Base-by-base conservation (phyloP, 2,888 invertebrate genomes). In the Alitta virens region DNA sequence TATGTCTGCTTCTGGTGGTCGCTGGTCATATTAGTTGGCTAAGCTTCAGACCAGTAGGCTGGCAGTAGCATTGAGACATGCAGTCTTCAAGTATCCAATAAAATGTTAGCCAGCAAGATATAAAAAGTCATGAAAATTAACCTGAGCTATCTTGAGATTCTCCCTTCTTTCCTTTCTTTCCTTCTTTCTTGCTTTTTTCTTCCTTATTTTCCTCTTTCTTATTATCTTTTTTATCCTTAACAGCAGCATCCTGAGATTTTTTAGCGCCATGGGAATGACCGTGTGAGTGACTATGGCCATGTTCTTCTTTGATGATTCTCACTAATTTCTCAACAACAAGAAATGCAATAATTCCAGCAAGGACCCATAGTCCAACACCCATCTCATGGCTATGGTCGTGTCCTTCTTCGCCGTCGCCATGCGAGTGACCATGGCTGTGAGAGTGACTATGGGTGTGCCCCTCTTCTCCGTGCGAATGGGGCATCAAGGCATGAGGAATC, bases 311-410 rank as follows among this genome's bases (percentile, higher is more conserved):
- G 56, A 94, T 85, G 63, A 56, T 3, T 43, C 82, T 70, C 2
- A 83, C 81, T 72, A 81, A 75, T 83, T 99, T 99, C 80, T 99
- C 99, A 0, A 99, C 92, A 38, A 91, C 87, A 43, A 98, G 85
- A 81, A 98, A 98, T 40, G 90, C 88, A 50, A 96, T 89, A 68
- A 97, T 94, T 49, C 99, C 99, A 43, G 90, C 89, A 14, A 99
- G 85, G 0, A 99, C 96, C 86, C 95, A 95, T 50, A 97, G 85
- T 0, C 99, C 99, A 16, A 97, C 93, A 51, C 90, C 89, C 86
- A 92, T 90, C 78, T 96, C 92, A 76, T 91, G 90, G 0, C 75
- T 71, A 56, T 71, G 71, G 16, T 42, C 58, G 40, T 67, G 61
- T 0, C 52, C 63, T 38, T 46, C 63, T 23, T 49, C 58, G n/a